phyloP scores from a whole-genome alignment of 2,797 vertebrate genomes.

The Hoplostethus mediterraneus region DNA sequence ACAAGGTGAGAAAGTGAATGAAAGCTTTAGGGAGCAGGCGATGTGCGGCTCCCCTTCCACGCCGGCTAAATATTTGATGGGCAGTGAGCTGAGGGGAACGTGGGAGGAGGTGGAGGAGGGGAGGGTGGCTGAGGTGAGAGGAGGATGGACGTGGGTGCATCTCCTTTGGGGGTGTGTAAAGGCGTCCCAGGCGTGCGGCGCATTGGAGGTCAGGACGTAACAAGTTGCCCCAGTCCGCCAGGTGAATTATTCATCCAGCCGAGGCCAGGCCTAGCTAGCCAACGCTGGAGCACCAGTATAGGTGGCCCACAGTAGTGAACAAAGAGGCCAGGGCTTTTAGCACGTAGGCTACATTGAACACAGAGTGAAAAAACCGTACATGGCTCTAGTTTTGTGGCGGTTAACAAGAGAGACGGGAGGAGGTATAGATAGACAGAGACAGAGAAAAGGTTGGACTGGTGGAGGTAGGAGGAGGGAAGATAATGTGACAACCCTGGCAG shows the following conservation, averaged over 20 bases:
- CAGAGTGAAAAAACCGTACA: conserved; percentile 38
- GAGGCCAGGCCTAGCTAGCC: conserved; percentile 27
- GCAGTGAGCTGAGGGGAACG: background rate
- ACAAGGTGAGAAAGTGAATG: conserved; percentile 49
- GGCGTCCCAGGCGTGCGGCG: conserved; percentile 52
- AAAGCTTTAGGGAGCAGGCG: conserved; percentile 28
- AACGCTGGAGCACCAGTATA: conserved; percentile 55
- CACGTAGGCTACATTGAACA: conserved; percentile 7
- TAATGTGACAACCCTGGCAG: conserved; percentile 24
- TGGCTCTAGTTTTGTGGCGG: background rate
- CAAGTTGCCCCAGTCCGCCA: conserved; percentile 54
- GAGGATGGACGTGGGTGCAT: conserved; percentile 56
- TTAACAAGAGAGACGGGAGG: conserved; percentile 2
- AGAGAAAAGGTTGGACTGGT: background rate
- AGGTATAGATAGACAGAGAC: background rate
- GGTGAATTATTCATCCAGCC: conserved; percentile 76
- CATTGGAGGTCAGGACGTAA: conserved; percentile 59
- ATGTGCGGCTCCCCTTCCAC: conserved; percentile 47
- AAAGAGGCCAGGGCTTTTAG: conserved; percentile 62
- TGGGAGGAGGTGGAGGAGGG: conserved; percentile 33
- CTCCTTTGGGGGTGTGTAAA: conserved; percentile 61
- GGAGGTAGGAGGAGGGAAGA: conserved; percentile 18
- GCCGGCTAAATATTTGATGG: conserved; percentile 78
- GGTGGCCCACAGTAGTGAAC: conserved; percentile 51
- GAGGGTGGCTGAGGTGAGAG: conserved; percentile 38